phyloP scores from a whole-genome alignment of 2,113 vertebrate species.

The Microtus ochrogaster region DNA sequence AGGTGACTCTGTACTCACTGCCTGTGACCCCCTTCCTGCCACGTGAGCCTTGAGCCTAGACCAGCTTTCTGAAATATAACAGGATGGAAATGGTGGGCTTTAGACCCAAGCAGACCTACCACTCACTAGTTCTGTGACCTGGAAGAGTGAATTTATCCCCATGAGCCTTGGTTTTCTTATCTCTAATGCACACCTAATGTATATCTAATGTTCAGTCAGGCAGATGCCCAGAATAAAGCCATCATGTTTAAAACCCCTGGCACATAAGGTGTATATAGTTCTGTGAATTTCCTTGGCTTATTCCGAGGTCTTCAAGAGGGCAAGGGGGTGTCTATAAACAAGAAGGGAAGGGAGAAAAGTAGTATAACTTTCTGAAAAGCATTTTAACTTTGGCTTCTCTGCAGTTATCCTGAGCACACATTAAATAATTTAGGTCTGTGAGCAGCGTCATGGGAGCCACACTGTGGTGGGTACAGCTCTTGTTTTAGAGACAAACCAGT shows the following conservation, averaged over 20 bases:
- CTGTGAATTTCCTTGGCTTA: neutral
- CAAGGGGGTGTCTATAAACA: neutral
- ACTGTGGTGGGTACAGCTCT: neutral
- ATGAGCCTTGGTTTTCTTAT: neutral
- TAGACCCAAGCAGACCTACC: neutral
- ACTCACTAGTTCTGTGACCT: neutral
- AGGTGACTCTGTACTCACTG: neutral
- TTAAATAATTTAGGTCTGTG: slow-evolving; percentile 19
- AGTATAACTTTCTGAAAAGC: slow-evolving; percentile 17
- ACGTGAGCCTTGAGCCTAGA: neutral
- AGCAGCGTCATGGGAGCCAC: neutral
- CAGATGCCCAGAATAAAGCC: slow-evolving; percentile 30
- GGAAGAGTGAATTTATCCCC: neutral
- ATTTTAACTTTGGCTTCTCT: slow-evolving; percentile 1
- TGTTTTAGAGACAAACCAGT: slow-evolving; percentile 9
- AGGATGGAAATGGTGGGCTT: neutral
- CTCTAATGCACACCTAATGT: neutral
- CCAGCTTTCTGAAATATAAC: neutral
- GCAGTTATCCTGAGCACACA: neutral
- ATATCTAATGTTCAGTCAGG: neutral
- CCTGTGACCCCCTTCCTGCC: accelerated
- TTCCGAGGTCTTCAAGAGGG: neutral
- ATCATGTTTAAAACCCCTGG: neutral
- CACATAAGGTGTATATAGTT: neutral
- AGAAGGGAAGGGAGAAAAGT: neutral